Evolutionary conservation across 2,888 invertebrate species (phyloP), one percentile per base, ranked within the genome.

Genomic region (Rhingia campestris): DNA sequence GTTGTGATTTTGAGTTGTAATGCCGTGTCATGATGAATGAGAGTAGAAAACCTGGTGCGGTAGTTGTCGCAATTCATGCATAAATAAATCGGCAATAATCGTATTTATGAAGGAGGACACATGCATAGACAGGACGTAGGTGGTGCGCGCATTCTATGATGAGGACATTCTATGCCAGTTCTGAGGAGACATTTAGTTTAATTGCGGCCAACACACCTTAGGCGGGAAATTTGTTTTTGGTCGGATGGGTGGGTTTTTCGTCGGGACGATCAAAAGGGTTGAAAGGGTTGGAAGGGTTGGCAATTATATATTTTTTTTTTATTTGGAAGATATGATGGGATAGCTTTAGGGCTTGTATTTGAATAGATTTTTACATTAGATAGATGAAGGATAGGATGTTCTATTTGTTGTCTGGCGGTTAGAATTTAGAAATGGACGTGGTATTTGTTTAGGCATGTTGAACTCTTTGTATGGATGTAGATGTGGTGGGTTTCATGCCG

Each of bases 21-120:
- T 81, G 74, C 58, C 70, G 53, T 81, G 81, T 75, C 69, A 81
- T 81, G 81, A 81, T 81, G 64, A 81, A 76, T 76, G 70, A 58
- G 58, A 33, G 33, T n/a, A 54, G 47, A 64, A 64, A 56, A 30
- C 49, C 10, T 37, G 37, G 49, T 61, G 10, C 22, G 22, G 22
- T 41, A 33, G 61, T 61, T 73, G 59, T 39, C 69, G 70, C 81
- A 70, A 69, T 70, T 81, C 81, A 75, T 81, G 75, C 75, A 81
- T 81, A 75, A 81, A 75, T 81, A 81, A 81, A 75, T 75, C 70
- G 81, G 51, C 70, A 75, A 75, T 69, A 81, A 81, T 70, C 70
- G 70, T 43, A 70, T 70, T 81, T 69, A 58, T 69, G 56, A 81
- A 45, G 56, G 10, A 41, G 7, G n/a, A n/a, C 41, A 53, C 51